A percentile compares a stretch with the other conserved stretches of the same genome.
Conservation (phyloP, 2,113 vertebrate species). For the Poeciliopsis occidentalis region DNA sequence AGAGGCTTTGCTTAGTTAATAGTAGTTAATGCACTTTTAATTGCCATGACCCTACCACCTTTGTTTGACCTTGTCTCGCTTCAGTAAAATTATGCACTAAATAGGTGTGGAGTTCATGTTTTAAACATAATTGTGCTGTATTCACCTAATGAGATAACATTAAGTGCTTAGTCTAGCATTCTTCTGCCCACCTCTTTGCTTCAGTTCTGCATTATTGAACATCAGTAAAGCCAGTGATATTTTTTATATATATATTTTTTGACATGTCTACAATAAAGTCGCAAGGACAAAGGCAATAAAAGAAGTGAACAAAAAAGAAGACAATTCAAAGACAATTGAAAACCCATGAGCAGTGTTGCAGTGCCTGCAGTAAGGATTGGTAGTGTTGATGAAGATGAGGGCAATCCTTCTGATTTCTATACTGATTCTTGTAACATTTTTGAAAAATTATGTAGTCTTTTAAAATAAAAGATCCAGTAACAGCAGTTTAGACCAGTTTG, state of each 20-base stretch:
- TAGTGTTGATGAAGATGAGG: too few relatives aligned
- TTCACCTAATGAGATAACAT: constrained; percentile 76
- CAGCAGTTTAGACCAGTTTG: too few relatives aligned
- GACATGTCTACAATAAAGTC: constrained; percentile 64
- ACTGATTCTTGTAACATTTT: too few relatives aligned
- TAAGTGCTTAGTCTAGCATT: constrained; percentile 73
- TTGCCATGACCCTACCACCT: constrained; percentile 48
- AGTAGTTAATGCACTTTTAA: constrained; percentile 58
- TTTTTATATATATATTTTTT: constrained; percentile 13
- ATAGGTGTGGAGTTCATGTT: constrained; percentile 77
- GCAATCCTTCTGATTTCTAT: too few relatives aligned
- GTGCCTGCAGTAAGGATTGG: not conserved
- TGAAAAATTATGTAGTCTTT: too few relatives aligned
- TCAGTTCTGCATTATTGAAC: constrained; percentile 51
- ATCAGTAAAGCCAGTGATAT: constrained; percentile 50
- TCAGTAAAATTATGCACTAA: constrained; percentile 71
- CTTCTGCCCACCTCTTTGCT: constrained; percentile 15
- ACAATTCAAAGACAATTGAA: not conserved
- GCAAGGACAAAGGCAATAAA: constrained; percentile 39
- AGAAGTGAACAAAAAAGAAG: not conserved
- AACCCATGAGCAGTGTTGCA: not conserved
- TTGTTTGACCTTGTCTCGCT: constrained; percentile 52
- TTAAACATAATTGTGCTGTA: constrained; percentile 73
- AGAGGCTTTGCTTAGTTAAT: constrained; percentile 38
- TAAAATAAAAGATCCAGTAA: too few relatives aligned